Conservation (phyloP, 2,113 vertebrate genomes). For the Zapus hudsonius region DNA sequence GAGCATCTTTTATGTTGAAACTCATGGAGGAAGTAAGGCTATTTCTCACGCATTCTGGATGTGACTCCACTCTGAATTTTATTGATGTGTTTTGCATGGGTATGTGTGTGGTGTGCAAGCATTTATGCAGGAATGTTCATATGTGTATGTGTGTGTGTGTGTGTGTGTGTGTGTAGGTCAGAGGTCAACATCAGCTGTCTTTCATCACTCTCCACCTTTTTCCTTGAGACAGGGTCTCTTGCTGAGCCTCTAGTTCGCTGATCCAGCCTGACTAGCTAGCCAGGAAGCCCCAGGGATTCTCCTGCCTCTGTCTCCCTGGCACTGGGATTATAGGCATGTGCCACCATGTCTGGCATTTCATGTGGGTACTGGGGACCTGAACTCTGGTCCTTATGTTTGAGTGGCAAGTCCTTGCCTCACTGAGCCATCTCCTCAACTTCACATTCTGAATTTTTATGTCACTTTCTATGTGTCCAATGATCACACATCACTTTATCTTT, state of each 20-base stretch:
- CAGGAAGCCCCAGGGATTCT: not conserved
- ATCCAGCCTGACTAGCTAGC: not conserved
- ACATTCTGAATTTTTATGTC: too few species aligned
- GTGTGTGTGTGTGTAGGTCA: not conserved
- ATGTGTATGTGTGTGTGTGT: not conserved
- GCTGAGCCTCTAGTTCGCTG: not conserved
- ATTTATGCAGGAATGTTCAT: not conserved
- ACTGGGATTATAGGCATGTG: not conserved
- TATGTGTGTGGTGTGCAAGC: too few species aligned
- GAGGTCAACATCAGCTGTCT: not conserved
- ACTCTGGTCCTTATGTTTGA: too few species aligned
- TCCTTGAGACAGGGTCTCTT: not conserved
- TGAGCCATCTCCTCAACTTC: not conserved
- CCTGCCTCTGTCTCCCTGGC: not conserved
- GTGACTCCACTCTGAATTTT: not conserved
- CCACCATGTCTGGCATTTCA: not conserved
- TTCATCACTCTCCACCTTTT: not conserved
- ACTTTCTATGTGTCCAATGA: not conserved
- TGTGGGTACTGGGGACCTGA: not conserved
- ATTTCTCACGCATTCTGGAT: slow-evolving; percentile 6
- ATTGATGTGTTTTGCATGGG: too few species aligned
- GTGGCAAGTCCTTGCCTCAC: not conserved
- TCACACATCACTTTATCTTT: not conserved
- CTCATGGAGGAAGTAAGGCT: not conserved
- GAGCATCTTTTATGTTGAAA: slow-evolving; percentile 28